Evolutionary conservation across 2,113 vertebrate genomes (phyloP), one percentile per base, ranked within the genome.

Genomic region (Nothocercus nigrocapillus): DNA sequence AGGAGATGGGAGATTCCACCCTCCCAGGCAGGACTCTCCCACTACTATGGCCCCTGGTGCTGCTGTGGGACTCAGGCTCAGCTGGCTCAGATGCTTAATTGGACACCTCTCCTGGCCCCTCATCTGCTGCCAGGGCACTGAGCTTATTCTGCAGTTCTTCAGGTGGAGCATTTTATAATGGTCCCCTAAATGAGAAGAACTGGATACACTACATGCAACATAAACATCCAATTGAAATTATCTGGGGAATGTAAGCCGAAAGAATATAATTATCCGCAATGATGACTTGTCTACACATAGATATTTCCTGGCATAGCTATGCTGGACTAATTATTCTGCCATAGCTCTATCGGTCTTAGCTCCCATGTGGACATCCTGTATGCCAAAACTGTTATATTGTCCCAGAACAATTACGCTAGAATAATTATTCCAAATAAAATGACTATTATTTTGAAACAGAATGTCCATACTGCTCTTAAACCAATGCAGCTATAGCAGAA

Each of bases 371-470:
- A 76, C 9, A 82, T 59, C 45, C 15, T 47, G 4, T 44, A 11
- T 69, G 66, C 77, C 80, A 78, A 81, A 92, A 75, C 42, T 67
- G 28, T n/a, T 93, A 44, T 53, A 75, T 70, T 74, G 19, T 53
- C 27, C 68, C 45, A 69, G 59, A 93, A 62, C 51, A 85, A 95
- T 88, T 88, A 85, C 13, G 34, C 38, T 47, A 58, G 38, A 74
- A 22, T 74, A 74, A 92, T 94, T 87, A 89, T 72, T 95, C 30
- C 34, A 82, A 94, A 83, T 83, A 81, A 92, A 92, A 72, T 92
- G 4, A 59, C 70, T 82, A 36, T 82, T 90, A 73, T 90, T 94
- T 92, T 89, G 62, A 89, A 93, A 73, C 5, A 84, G 11, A 90
- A 84, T 64, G 58, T 84, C 47, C 38, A 56, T 53, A 34, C 24